A percentile compares a stretch with the other conserved stretches of the same genome.
phyloP scores from a whole-genome alignment of 2,113 vertebrate genomes.

The Trogon surrucura region DNA sequence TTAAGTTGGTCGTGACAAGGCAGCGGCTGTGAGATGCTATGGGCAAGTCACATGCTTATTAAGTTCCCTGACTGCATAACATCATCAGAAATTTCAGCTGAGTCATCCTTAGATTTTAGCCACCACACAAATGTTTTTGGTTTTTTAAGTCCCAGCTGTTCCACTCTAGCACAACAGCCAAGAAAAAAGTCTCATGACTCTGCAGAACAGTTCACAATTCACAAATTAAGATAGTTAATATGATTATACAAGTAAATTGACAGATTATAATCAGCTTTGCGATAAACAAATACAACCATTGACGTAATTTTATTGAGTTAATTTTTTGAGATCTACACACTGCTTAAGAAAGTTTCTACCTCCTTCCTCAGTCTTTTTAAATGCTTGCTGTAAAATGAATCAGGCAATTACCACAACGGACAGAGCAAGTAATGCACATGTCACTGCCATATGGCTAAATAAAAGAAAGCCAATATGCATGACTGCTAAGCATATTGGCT shows the following conservation, averaged over 20 bases:
- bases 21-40: fast-evolving
- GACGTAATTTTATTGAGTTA: not conserved
- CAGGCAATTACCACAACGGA: not conserved
- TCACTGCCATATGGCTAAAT: not conserved
- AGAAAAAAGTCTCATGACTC: conserved; percentile 15
- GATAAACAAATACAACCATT: not conserved
- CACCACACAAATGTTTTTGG: not conserved
- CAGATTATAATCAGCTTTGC: not conserved
- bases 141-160: not conserved
- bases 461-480: not conserved
- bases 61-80: not conserved
- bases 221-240: not conserved
- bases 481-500: not conserved
- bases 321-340: not conserved
- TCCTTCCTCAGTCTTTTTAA: not conserved
- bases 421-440: not conserved
- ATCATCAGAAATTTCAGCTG: conserved; percentile 30
- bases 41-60: not conserved
- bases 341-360: not conserved
- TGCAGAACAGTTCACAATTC: not conserved
- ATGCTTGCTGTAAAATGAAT: not conserved
- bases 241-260: not conserved
- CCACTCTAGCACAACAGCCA: not conserved
- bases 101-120: conserved; percentile 53
- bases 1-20: not conserved